Evolutionary conservation across 2,113 vertebrate genomes (phyloP), one percentile per base, ranked within the genome.

Genomic region (Phylloscopus whistleri): DNA sequence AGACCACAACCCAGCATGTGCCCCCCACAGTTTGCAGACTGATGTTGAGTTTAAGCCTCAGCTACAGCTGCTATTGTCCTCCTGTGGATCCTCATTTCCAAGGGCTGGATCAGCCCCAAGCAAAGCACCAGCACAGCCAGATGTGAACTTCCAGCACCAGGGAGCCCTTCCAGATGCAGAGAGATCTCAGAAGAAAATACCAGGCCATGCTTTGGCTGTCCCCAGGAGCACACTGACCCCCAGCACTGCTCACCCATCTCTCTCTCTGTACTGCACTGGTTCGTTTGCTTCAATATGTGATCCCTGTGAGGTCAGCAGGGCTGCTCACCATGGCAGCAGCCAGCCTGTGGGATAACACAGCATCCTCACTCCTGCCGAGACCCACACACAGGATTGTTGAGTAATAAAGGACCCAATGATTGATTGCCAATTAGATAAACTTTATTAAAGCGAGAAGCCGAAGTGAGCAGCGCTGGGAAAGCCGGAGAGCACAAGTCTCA

Each of bases 311-410:
- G 27, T 31, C 46, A 52, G 63, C 13, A n/a, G 15, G 24, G 20
- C 62, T 82, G 56, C 22, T 68, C 62, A 21, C 11, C 51, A 41
- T 41, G 41, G 41, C 41, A 43, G 31, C 28, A 41, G 24, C 11
- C 51, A 58, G 33, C 22, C 10, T 1, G 3, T 0, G 3, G 11
- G 27, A 9, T 2, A 24, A 18, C 1, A 30, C 23, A 69, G 35
- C 49, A 53, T 5, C 21, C 27, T 43, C 60, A 4, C 39, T 77
- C 68, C 53, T 56, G 53, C 53, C 0, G 6, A 31, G 33, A 67
- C 5, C 48, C 30, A 9, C 6, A 12, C 72, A 18, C 1, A 0
- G 37, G 4, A 20, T 7, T 26, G 7, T 1, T 21, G 52, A 41
- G 41, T 41, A 13, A 41, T 41, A 41, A 41, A 41, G 41, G 41